These are phyloP conservation scores for Syritta pipiens DNA, from an alignment of 2,888 invertebrate genomes.

Conservation along the genomic window DNA sequence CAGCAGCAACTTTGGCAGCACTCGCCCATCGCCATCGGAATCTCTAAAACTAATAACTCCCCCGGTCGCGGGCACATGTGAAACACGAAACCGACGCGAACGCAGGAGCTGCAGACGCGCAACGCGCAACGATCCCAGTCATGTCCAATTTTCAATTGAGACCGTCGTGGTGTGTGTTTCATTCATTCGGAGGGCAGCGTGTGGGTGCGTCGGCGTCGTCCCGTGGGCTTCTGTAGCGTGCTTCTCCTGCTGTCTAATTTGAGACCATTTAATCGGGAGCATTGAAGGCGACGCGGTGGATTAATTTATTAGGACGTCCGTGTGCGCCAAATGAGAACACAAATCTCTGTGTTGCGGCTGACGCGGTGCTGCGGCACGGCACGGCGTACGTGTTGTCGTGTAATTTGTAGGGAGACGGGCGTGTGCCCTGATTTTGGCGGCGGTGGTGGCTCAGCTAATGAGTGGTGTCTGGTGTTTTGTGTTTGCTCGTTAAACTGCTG, in stretches of 20 bases:
- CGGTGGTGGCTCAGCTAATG: slow-evolving; percentile 23
- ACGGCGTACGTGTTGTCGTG: slow-evolving; percentile 55
- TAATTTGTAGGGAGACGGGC: slow-evolving; percentile 61
- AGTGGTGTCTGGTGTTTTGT: slow-evolving; percentile 59
- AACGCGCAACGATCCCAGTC: slow-evolving; percentile 40
- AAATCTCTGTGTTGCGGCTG: slow-evolving; percentile 8
- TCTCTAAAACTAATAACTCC: slow-evolving; percentile 41
- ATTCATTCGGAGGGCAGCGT: slow-evolving; percentile 25
- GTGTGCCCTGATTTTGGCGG: slow-evolving; percentile 61
- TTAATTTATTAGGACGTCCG: slow-evolving; percentile 66
- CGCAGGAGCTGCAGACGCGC: slow-evolving; percentile 16
- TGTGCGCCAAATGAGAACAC: slow-evolving; percentile 62
- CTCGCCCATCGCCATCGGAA: slow-evolving; percentile 1
- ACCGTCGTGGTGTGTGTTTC: slow-evolving; percentile 33
- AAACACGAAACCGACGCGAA: slow-evolving; percentile 57
- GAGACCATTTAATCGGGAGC: slow-evolving; percentile 61
- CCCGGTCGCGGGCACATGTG: slow-evolving; percentile 11
- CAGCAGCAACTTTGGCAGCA: slow-evolving; percentile 46
- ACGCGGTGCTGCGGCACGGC: not conserved
- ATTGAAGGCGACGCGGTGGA: slow-evolving; percentile 57
- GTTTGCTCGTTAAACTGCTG: slow-evolving; percentile 63
- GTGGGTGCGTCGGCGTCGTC: slow-evolving; percentile 20
- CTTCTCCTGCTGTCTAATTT: slow-evolving; percentile 56
- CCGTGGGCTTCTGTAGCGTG: slow-evolving; percentile 5
- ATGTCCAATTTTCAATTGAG: slow-evolving; percentile 47